phyloP scores from a whole-genome alignment of 2,888 invertebrate species.

The Nectonema munidae region DNA sequence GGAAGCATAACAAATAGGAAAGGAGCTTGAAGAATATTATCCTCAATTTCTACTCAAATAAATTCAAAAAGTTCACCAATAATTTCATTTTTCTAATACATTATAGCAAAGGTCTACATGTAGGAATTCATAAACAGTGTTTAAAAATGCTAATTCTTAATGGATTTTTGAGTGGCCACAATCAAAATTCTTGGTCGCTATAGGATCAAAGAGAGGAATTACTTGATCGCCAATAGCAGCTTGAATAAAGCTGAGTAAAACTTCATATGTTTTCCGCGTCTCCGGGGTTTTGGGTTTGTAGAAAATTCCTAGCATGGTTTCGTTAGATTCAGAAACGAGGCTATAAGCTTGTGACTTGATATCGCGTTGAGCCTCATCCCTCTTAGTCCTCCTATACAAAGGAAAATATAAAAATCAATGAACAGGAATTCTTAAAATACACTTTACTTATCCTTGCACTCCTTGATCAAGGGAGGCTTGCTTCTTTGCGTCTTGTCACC shows the following conservation, averaged over 20 bases:
- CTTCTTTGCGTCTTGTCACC: slow-evolving; percentile 70
- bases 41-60: no score
- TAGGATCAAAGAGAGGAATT: slow-evolving; percentile 13
- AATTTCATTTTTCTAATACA: no score
- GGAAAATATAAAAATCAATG: slow-evolving; percentile 8
- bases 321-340: slow-evolving; percentile 47
- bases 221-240: slow-evolving; percentile 62
- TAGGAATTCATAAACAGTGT: no score
- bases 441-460: slow-evolving; percentile 54
- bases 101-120: no score
- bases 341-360: slow-evolving; percentile 26
- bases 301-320: slow-evolving; percentile 66
- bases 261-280: slow-evolving; percentile 79
- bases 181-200: no score
- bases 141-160: no score
- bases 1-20: no score
- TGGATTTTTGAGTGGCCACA: no score
- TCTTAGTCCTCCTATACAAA: slow-evolving; percentile 36
- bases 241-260: slow-evolving; percentile 73
- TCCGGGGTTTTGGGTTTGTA: slow-evolving; percentile 88
- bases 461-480: slow-evolving; percentile 64
- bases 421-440: slow-evolving; percentile 2
- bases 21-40: no score
- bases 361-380: slow-evolving; percentile 64
- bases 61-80: no score